These are phyloP conservation scores for Anolis carolinensis DNA, from an alignment of 2,113 vertebrate species.

Conservation along the genomic window DNA sequence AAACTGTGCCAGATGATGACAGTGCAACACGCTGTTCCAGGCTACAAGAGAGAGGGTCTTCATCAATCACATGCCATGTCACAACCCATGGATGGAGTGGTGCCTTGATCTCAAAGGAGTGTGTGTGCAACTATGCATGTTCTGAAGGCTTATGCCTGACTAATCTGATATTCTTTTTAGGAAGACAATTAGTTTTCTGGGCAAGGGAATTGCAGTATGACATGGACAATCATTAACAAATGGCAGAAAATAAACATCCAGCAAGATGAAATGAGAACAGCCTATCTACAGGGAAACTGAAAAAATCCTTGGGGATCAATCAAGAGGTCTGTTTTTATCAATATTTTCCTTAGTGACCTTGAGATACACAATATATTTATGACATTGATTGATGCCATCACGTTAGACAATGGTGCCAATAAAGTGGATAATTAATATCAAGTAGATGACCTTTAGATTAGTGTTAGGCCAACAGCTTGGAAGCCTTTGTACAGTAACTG, in stretches of 20 bases:
- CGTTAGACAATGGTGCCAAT: not conserved
- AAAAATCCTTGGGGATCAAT: not conserved
- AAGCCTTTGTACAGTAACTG: not conserved
- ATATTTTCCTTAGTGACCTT: not conserved
- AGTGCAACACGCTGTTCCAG: not conserved
- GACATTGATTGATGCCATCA: not conserved
- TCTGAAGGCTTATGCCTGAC: not conserved
- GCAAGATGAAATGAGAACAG: not conserved
- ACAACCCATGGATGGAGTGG: conserved; percentile 2
- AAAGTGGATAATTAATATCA: not conserved
- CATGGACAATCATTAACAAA: not conserved
- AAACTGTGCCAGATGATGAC: not conserved
- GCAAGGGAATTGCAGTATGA: not conserved
- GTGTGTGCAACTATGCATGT: not conserved
- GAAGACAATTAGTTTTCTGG: conserved; percentile 13
- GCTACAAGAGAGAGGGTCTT: not conserved
- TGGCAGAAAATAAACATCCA: not conserved
- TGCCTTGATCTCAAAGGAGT: not conserved
- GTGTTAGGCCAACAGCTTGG: not conserved
- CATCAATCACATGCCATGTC: not conserved
- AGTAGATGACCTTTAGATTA: not conserved
- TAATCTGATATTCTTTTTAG: not conserved
- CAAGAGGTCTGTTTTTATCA: not conserved
- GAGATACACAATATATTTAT: not conserved
- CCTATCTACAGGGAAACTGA: not conserved